phyloP scores from a whole-genome alignment of 1,140 invertebrate species.

The Lutraria rhynchaena region DNA sequence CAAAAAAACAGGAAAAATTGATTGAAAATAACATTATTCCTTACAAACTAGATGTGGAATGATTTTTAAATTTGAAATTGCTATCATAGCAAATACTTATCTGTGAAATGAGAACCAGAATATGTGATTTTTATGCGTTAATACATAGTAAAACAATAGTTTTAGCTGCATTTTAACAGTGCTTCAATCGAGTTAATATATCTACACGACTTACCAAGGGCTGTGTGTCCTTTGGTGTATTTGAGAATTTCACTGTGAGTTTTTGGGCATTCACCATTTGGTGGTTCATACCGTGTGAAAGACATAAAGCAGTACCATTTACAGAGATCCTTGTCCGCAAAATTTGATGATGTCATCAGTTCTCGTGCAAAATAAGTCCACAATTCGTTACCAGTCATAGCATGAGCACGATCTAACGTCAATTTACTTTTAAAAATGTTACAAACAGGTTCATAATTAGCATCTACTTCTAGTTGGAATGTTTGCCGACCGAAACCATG shows the following conservation, averaged over 20 bases:
- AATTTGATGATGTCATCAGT: constrained; percentile 87
- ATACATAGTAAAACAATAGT: no score
- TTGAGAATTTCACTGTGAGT: constrained; percentile 89
- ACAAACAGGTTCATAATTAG: constrained; percentile 84
- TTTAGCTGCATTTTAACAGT: no score
- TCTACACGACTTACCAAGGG: constrained; percentile 92
- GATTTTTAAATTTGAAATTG: no score
- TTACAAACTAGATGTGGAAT: no score
- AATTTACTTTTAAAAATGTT: constrained; percentile 87
- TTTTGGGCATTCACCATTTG: constrained; percentile 77
- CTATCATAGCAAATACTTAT: no score
- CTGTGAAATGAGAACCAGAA: no score
- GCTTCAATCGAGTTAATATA: no score
- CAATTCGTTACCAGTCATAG: constrained; percentile 89
- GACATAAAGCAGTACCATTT: constrained; percentile 95
- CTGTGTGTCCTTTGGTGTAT: constrained; percentile 90
- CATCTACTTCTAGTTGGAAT: constrained; percentile 87
- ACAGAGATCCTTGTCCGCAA: constrained; percentile 85
- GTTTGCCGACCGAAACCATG: constrained; percentile 90
- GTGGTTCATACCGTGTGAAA: constrained; percentile 90
- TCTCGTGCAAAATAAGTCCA: constrained; percentile 92
- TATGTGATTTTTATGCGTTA: no score
- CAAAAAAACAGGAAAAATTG: no score
- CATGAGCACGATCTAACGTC: constrained; percentile 87
- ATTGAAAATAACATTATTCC: no score